A percentile compares a stretch with the other conserved stretches of the same genome.
These are phyloP conservation scores for Vipera latastei DNA, from an alignment of 2,797 vertebrate genomes.

Conservation along the genomic window DNA sequence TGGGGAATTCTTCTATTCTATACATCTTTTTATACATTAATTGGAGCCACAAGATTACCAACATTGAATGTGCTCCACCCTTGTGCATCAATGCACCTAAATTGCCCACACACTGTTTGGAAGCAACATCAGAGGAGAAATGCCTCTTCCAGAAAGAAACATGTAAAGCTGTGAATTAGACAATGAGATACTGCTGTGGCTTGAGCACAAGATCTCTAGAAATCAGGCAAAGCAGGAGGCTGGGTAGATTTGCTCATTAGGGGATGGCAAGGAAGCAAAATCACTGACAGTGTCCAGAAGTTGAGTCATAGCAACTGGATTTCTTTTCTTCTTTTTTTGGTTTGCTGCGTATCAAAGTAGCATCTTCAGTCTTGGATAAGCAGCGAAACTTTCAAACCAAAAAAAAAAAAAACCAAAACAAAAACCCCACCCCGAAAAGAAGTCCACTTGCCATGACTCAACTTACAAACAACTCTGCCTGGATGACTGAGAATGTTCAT, in stretches of 20 bases:
- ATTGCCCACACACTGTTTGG: not conserved
- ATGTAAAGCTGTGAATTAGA: not conserved
- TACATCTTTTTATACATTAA: not conserved
- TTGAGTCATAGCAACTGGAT: not conserved
- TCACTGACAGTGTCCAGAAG: not conserved
- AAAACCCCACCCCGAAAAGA: not conserved
- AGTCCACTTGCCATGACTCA: not conserved
- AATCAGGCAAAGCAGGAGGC: not conserved
- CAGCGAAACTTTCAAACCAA: not conserved
- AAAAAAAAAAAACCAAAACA: not conserved
- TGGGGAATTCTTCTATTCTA: not conserved
- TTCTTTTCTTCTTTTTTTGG: not conserved
- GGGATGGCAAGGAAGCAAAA: not conserved
- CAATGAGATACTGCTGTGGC: not conserved
- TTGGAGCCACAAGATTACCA: not conserved
- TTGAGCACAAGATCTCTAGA: not conserved
- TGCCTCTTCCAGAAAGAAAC: not conserved
- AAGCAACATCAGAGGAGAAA: not conserved
- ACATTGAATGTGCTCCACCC: not conserved
- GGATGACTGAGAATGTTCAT: not conserved
- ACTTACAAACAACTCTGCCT: not conserved
- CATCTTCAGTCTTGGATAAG: not conserved
- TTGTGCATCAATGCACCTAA: not conserved
- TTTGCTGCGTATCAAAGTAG: not conserved
- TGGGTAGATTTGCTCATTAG: not conserved